These are phyloP conservation scores for Cyanistes caeruleus DNA, from an alignment of 2,113 vertebrate genomes.

Conservation along the genomic window DNA sequence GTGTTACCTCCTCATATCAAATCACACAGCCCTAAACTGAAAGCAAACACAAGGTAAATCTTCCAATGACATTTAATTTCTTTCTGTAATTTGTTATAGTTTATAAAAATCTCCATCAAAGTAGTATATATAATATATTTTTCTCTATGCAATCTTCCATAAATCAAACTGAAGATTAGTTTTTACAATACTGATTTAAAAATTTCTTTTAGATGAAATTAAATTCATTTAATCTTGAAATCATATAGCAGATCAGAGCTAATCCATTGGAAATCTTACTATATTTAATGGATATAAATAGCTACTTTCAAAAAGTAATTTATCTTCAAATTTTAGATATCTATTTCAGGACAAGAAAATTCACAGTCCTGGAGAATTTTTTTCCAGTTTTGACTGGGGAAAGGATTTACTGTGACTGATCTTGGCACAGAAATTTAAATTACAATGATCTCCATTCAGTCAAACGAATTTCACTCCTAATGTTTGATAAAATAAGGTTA, in stretches of 20 bases:
- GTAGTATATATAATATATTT: not conserved
- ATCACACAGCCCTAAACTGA: not conserved
- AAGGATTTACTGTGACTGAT: not conserved
- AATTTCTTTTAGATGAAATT: not conserved
- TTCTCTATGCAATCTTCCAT: not conserved
- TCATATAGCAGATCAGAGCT: not conserved
- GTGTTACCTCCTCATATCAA: not conserved
- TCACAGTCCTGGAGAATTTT: not conserved
- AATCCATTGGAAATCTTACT: not conserved
- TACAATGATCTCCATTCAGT: not conserved
- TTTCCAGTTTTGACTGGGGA: not conserved
- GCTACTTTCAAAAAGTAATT: not conserved
- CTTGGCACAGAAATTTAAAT: not conserved
- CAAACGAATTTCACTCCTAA: not conserved
- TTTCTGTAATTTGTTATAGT: not conserved
- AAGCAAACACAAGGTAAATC: not conserved
- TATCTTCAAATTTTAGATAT: not conserved
- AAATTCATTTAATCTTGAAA: not conserved
- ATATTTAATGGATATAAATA: not conserved
- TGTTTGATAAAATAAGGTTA: not conserved
- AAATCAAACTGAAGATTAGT: not conserved
- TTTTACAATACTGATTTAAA: not conserved
- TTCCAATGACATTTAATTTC: not conserved
- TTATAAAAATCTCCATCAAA: not conserved
- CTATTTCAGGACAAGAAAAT: not conserved